A percentile compares a stretch with the other conserved stretches of the same genome.
phyloP scores from a whole-genome alignment of 2,888 invertebrate genomes.

The Sphaerophoria taeniata region DNA sequence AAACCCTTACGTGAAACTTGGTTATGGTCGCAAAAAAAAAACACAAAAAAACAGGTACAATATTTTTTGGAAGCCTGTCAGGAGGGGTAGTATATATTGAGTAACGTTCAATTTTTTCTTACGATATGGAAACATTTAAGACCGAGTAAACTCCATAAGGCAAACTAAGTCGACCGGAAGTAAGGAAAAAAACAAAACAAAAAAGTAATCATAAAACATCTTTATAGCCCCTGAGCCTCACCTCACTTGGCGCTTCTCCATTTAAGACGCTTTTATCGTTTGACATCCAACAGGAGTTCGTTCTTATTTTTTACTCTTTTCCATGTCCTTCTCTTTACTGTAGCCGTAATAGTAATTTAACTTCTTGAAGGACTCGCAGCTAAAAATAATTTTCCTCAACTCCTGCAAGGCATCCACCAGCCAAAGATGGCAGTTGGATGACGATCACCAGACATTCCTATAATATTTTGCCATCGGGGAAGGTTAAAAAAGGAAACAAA shows the following conservation, averaged over 20 bases:
- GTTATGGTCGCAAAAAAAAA: background rate
- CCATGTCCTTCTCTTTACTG: background rate
- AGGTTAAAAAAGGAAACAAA: background rate
- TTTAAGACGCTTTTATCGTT: constrained; percentile 9
- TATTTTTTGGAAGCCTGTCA: constrained; percentile 22
- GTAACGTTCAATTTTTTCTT: constrained; percentile 4
- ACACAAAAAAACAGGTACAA: background rate
- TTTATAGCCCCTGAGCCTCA: background rate
- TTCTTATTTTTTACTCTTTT: background rate
- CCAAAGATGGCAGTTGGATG: background rate
- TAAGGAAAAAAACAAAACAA: background rate
- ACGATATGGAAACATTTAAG: constrained; percentile 20
- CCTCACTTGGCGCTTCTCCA: background rate
- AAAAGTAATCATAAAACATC: constrained; percentile 1
- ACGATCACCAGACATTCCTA: constrained; percentile 1
- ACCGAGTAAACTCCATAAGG: constrained; percentile 21
- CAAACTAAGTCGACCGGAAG: constrained; percentile 29
- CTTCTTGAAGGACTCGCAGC: constrained; percentile 27
- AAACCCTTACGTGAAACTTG: background rate
- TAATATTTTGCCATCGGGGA: background rate
- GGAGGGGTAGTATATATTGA: constrained; percentile 13
- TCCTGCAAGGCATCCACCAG: background rate
- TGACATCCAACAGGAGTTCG: constrained; percentile 17
- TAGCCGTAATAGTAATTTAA: background rate
- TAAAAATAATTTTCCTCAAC: constrained; percentile 23